phyloP scores from a whole-genome alignment of 2,888 invertebrate species.

The Lucinisca nassula region DNA sequence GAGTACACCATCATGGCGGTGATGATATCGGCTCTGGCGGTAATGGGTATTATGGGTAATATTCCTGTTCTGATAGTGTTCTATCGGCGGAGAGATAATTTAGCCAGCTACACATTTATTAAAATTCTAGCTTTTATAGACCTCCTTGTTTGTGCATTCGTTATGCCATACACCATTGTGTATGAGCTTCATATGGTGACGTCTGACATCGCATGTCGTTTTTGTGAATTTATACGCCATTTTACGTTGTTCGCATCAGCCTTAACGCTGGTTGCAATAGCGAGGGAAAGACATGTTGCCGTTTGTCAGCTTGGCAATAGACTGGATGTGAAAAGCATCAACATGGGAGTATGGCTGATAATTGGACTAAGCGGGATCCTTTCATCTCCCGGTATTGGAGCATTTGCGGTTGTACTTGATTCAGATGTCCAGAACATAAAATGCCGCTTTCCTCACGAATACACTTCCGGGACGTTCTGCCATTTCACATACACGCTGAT shows the following conservation, averaged over 20 bases:
- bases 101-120: constrained; percentile 79
- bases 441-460: constrained; percentile 71
- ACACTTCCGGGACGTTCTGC: constrained; percentile 68
- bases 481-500: constrained; percentile 78
- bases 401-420: constrained; percentile 76
- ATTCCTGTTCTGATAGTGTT: constrained; percentile 78
- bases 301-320: constrained; percentile 75
- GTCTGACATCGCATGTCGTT: constrained; percentile 73
- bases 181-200: constrained; percentile 78
- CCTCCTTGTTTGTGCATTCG: constrained; percentile 73
- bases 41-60: constrained; percentile 77
- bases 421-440: constrained; percentile 68
- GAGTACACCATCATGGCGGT: constrained; percentile 67
- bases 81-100: constrained; percentile 68
- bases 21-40: constrained; percentile 67
- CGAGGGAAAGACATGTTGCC: constrained; percentile 78
- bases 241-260: constrained; percentile 74
- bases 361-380: constrained; percentile 65
- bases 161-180: constrained; percentile 80
- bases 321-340: constrained; percentile 69
- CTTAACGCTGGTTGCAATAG: constrained; percentile 78
- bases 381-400: constrained; percentile 72
- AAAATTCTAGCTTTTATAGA: constrained; percentile 77
- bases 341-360: constrained; percentile 71
- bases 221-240: constrained; percentile 78